Evolutionary conservation across 2,113 vertebrate species (phyloP), one percentile per base, ranked within the genome.

Genomic region (Indicator maculatus): DNA sequence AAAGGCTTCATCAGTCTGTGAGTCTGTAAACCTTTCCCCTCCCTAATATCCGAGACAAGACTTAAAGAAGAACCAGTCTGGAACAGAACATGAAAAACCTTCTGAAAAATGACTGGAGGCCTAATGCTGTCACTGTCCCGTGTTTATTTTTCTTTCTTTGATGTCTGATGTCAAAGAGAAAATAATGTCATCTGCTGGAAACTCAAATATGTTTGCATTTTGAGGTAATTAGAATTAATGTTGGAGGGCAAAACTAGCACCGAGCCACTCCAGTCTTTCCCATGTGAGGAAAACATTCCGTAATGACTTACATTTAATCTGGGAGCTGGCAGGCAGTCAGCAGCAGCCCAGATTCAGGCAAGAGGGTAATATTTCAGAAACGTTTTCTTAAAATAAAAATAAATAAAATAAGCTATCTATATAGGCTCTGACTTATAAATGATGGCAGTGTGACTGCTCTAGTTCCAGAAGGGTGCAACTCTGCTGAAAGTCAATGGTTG

Each of bases 221-320:
- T 98, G 97, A 97, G 96, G 96, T 98, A 98, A 98, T 98, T 98
- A 97, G 96, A 98, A 98, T 98, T 98, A 98, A 98, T 98, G 97
- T 97, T 63, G 88, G 95, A 97, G 97, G 96, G 96, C 96, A 97
- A 97, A 96, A 92, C 96, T 92, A 96, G 97, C 91, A 97, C 94
- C 55, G 58, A 96, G 93, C 88, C 90, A 96, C 86, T 96, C 82
- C 86, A 96, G 81, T 89, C 86, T 87, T 97, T 98, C 97, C 96
- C 96, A 97, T 96, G 97, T 96, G 96, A 96, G 93, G 94, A 96
- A 97, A 97, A 97, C 94, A 97, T 97, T 98, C 96, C 52, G n/a
- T 97, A 97, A 97, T 95, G 96, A 97, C 96, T 98, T 98, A 97
- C 89, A 96, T 97, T 97, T 96, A 96, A 96, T 97, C 97, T 97